Evolutionary conservation across 2,888 invertebrate species (phyloP).

Genomic region (Leucophenga maculata): DNA sequence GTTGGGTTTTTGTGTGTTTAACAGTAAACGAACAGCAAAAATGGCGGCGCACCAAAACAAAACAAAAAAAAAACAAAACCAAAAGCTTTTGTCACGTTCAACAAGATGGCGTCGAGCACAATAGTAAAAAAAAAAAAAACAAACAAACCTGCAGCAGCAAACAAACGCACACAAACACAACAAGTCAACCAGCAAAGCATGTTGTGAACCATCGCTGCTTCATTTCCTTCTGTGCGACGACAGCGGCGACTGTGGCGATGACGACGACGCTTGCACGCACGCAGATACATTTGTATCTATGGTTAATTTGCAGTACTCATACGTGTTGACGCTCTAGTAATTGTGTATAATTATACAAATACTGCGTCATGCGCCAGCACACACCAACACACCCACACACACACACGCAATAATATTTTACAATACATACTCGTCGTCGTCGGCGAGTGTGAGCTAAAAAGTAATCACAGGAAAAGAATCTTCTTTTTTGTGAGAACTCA

Average conservation of each 20-base stretch:
- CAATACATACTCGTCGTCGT: too few relatives aligned
- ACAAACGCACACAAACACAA: background rate
- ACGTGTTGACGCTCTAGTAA: conserved; percentile 17
- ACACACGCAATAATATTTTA: background rate
- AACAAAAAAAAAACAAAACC: conserved; percentile 32
- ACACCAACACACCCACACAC: background rate
- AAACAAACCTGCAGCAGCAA: background rate
- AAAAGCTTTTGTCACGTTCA: conserved; percentile 67
- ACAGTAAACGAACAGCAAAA: background rate
- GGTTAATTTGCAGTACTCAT: background rate
- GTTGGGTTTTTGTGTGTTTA: background rate
- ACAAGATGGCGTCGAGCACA: conserved; percentile 43
- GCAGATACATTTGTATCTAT: conserved; percentile 2
- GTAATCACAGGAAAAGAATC: too few relatives aligned
- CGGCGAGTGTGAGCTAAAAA: too few relatives aligned
- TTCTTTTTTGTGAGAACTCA: too few relatives aligned
- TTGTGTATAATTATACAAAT: conserved; percentile 22
- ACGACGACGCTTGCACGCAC: background rate
- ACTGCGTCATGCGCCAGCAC: background rate
- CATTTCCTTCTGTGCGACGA: background rate
- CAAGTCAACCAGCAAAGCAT: background rate
- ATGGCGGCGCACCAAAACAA: background rate
- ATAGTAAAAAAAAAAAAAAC: background rate
- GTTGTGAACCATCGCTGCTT: background rate
- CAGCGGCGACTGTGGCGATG: too few relatives aligned